Evolutionary conservation across 2,797 vertebrate species (phyloP).

Genomic region (Poecile montanus): DNA sequence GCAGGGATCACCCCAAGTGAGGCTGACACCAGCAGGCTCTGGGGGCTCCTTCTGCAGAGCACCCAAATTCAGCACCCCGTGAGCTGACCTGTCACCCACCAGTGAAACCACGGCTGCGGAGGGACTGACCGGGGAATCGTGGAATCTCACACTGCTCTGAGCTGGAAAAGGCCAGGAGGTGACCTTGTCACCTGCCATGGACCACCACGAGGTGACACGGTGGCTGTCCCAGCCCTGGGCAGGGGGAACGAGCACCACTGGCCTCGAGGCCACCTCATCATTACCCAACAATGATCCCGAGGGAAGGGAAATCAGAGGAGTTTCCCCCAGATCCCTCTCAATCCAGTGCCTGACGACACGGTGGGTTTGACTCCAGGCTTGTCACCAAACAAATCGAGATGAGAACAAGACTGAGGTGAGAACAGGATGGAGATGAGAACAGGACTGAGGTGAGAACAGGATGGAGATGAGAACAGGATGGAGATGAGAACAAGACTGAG

Average conservation of each 20-base stretch:
- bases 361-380: background rate
- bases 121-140: accelerated
- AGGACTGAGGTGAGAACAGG: too few species aligned
- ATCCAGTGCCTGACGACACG: accelerated
- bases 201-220: accelerated
- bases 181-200: background rate
- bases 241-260: accelerated
- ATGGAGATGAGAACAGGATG: too few species aligned
- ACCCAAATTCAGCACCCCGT: accelerated
- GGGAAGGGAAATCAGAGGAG: background rate
- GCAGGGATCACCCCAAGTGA: background rate
- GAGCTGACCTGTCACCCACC: background rate
- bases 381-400: accelerated
- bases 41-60: background rate
- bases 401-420: too few species aligned
- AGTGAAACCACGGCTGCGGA: accelerated
- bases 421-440: too few species aligned
- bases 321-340: background rate
- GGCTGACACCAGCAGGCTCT: background rate
- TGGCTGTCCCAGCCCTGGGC: background rate
- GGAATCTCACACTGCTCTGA: background rate
- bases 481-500: too few species aligned
- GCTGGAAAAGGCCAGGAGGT: accelerated
- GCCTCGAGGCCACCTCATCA: accelerated
- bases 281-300: accelerated